These are phyloP conservation scores for Rhabdornis inornatus DNA, from an alignment of 2,113 vertebrate genomes.

Conservation along the genomic window DNA sequence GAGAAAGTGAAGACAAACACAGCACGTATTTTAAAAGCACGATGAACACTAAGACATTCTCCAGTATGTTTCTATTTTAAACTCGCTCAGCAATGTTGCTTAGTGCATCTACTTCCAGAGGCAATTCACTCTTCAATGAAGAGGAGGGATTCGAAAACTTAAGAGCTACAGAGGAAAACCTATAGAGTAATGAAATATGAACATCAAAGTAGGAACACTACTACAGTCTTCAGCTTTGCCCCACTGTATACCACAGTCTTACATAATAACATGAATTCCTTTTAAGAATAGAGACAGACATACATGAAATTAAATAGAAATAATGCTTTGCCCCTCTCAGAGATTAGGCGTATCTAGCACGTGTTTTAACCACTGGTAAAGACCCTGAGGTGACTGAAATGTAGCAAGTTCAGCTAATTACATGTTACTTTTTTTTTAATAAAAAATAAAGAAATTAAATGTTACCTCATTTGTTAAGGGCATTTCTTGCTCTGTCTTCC, in stretches of 20 bases:
- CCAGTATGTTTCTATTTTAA: slow-evolving; percentile 52
- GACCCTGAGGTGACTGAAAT: neutral
- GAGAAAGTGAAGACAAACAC: neutral
- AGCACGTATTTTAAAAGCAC: neutral
- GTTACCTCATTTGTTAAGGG: neutral
- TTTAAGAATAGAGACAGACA: neutral
- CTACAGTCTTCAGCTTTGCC: neutral
- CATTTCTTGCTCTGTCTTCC: neutral
- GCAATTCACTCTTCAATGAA: slow-evolving; percentile 24
- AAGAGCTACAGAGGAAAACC: slow-evolving; percentile 12
- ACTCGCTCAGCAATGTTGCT: slow-evolving; percentile 11
- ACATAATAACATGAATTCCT: neutral
- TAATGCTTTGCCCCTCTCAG: neutral
- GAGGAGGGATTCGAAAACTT: neutral
- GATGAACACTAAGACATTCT: neutral
- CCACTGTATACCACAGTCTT: neutral
- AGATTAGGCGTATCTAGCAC: neutral
- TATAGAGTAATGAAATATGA: neutral
- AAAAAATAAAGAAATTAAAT: neutral
- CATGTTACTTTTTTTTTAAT: too few relatives aligned
- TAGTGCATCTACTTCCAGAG: slow-evolving; percentile 32
- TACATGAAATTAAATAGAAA: neutral
- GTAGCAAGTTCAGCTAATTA: neutral
- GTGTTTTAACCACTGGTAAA: neutral
- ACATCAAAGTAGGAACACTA: neutral